These are phyloP conservation scores for Psilopsiagon aymara DNA, from an alignment of 2,113 vertebrate genomes.

Conservation along the genomic window DNA sequence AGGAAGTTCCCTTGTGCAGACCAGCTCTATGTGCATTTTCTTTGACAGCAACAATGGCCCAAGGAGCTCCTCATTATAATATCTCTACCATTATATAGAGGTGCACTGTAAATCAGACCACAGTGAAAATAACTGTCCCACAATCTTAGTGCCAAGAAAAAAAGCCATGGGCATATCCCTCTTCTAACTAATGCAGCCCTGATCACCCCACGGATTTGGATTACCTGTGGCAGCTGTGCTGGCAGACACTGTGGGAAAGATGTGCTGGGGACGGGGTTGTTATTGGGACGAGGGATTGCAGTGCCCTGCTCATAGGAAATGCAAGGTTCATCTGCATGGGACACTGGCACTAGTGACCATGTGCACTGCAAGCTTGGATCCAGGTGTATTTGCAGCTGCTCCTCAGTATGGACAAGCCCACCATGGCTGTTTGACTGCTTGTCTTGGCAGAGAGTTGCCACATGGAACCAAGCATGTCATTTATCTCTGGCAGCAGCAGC, in stretches of 20 bases:
- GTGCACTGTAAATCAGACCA: not conserved
- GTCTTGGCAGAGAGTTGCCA: not conserved
- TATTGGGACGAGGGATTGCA: rapidly evolving
- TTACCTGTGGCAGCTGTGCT: rapidly evolving
- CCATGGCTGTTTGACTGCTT: not conserved
- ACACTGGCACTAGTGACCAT: not conserved
- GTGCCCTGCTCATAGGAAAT: not conserved
- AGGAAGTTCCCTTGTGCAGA: not conserved
- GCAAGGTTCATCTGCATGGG: not conserved
- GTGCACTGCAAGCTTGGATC: not conserved
- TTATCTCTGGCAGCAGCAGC: not conserved
- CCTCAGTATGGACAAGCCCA: not conserved
- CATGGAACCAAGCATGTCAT: not conserved
- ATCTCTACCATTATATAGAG: not conserved
- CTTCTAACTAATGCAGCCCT: not conserved
- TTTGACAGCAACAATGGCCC: not conserved
- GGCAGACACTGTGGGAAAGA: rapidly evolving
- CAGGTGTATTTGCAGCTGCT: not conserved
- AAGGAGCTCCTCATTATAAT: not conserved
- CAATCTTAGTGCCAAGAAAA: not conserved
- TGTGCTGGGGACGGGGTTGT: rapidly evolving
- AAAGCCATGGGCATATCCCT: not conserved
- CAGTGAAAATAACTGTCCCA: not conserved
- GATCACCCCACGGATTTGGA: not conserved
- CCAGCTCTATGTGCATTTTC: not conserved